Conservation (phyloP, 2,888 invertebrate species). For the Drosophila recens region DNA sequence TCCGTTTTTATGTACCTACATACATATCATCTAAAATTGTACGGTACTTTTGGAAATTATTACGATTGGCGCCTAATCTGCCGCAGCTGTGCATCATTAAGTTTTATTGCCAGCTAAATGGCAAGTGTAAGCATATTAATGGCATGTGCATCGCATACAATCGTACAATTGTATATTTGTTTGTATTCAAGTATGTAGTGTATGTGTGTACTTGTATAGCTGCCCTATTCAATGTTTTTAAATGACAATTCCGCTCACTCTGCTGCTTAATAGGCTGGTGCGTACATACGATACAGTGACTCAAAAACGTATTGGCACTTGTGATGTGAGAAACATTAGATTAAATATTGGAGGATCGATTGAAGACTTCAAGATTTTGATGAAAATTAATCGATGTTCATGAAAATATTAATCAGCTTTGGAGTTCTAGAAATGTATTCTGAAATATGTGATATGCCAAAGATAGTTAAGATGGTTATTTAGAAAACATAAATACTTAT, state of each 20-base stretch:
- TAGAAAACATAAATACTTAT: too few relatives aligned
- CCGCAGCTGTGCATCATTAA: conserved; percentile 37
- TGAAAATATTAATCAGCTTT: too few relatives aligned
- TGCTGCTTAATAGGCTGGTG: conserved; percentile 1
- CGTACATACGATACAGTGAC: background rate
- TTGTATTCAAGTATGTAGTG: background rate
- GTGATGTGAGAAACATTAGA: background rate
- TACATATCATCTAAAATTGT: conserved; percentile 1
- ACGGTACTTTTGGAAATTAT: conserved; percentile 20
- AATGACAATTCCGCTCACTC: conserved; percentile 6
- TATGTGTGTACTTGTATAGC: background rate
- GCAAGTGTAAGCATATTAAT: conserved; percentile 26
- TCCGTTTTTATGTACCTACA: background rate
- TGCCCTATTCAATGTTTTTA: conserved; percentile 4
- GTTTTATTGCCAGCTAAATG: conserved; percentile 27
- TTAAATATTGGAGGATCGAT: too few relatives aligned
- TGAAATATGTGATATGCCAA: too few relatives aligned
- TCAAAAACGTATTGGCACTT: background rate
- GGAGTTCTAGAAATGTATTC: too few relatives aligned
- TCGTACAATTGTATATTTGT: background rate
- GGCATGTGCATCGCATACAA: conserved; percentile 11
- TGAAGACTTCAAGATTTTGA: too few relatives aligned
- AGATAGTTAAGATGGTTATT: too few relatives aligned
- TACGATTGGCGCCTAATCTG: conserved; percentile 30
- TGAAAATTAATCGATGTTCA: too few relatives aligned